Base-by-base conservation (phyloP, 2,113 vertebrate genomes). In the Podarcis muralis region DNA sequence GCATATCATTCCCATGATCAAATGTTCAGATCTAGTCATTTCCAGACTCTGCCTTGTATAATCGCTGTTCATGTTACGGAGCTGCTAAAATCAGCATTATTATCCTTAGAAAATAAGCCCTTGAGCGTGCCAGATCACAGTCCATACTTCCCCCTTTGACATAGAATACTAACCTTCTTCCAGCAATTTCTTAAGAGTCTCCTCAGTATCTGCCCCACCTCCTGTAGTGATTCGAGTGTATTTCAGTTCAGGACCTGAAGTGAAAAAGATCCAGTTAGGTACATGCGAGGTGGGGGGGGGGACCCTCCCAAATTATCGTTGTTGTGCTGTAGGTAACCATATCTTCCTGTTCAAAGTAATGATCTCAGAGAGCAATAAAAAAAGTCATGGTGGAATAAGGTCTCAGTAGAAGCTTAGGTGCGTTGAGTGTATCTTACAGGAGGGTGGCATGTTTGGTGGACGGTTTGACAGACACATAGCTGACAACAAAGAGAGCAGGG, bases 181-280 rank as follows among this genome's bases (percentile, higher is more conserved):
- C 79, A 98, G 92, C 16, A 97, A 77, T 93, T 96, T 97, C 93
- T 97, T 96, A 62, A 98, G 84, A 2, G 96, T 94, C 87, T 96
- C 97, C 86, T 96, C 96, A 57, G 96, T 92, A 43, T 97, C 95
- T 90, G 92, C 66, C 43, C 87, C 93, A 40, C 89, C 84, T 77
- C 95, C 95, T 80, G 96, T 88, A 82, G 97, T 96, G 92, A 98
- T 96, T 88, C 94, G 94, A 35, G 97, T 97, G 4, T 96, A 97
- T 95, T 97, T 97, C 93, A 97, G 96, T 95, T 96, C 97, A 89
- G 97, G 96, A 88, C 96, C 97, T 97, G 81, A 83, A 89, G 77
- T 53, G 91, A 35, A 91, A 43, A 88, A n/a, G 78, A 40, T 20
- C 84, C n/a, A 78, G 15, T 53, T 6, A 77, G 40, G 13, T 68